Percentiles rank a stretch among this genome's conserved stretches.
Evolutionary conservation across 1,140 invertebrate species (phyloP).

Genomic region (Cyrtorhinus lividipennis): DNA sequence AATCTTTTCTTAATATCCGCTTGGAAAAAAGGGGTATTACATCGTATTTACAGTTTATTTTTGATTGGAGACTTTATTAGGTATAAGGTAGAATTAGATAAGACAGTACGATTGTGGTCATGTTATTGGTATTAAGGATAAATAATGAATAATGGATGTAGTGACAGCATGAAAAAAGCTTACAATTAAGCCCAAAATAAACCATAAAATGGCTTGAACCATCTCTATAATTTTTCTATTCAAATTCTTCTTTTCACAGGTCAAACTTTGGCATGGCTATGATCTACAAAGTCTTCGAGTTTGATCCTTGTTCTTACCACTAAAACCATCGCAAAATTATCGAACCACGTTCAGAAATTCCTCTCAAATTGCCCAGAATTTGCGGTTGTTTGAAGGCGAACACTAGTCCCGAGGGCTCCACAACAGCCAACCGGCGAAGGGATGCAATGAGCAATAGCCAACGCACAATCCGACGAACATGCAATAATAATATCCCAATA

Average conservation of each 20-base stretch:
- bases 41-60: no score
- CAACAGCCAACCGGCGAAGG: neutral
- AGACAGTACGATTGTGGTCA: no score
- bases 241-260: no score
- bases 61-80: no score
- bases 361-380: slow-evolving; percentile 30
- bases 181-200: neutral
- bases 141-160: neutral
- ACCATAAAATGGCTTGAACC: neutral
- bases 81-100: no score
- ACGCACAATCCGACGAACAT: slow-evolving; percentile 21
- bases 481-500: slow-evolving; percentile 21
- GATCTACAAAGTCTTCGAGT: neutral
- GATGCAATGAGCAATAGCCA: slow-evolving; percentile 24
- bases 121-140: no score
- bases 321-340: neutral
- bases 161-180: neutral
- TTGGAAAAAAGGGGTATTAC: no score
- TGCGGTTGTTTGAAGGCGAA: neutral
- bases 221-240: neutral
- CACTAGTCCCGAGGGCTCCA: neutral
- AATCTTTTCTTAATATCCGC: no score
- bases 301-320: neutral
- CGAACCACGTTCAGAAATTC: neutral
- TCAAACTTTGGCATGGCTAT: no score